phyloP scores from a whole-genome alignment of 2,888 invertebrate species.

The Cecidostiba fungosa region DNA sequence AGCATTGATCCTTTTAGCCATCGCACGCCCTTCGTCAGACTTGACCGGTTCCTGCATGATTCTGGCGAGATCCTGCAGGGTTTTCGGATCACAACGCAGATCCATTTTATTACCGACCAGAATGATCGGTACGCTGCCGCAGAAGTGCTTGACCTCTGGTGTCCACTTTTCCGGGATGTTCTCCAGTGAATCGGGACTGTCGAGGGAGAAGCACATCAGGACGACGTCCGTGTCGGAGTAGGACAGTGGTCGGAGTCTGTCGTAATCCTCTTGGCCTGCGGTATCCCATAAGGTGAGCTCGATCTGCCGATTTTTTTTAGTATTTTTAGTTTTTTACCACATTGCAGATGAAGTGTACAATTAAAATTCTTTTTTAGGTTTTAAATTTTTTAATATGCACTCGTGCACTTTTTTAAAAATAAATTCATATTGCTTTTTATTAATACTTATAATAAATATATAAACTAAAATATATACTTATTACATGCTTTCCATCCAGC shows the following conservation, averaged over 20 bases:
- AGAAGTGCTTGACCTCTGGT: slow-evolving; percentile 99
- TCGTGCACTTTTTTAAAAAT: no score
- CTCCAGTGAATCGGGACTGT: slow-evolving; percentile 99
- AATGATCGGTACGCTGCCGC: slow-evolving; percentile 99
- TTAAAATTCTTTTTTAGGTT: no score
- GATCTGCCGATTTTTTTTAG: slow-evolving; percentile 80
- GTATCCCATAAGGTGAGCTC: slow-evolving; percentile 98
- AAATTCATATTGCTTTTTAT: no score
- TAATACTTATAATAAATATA: no score
- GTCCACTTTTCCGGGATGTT: slow-evolving; percentile 99
- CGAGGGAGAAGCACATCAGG: slow-evolving; percentile 99
- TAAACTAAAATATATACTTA: slow-evolving; percentile 66
- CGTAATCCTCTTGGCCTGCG: slow-evolving; percentile 98
- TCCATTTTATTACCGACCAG: slow-evolving; percentile 99
- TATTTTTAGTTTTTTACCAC: no score
- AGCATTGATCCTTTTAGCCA: slow-evolving; percentile 99
- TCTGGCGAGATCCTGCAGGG: slow-evolving; percentile 96
- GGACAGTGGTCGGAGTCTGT: slow-evolving; percentile 95
- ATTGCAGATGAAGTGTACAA: no score
- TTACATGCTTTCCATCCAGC: slow-evolving; percentile 94
- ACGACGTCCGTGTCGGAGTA: slow-evolving; percentile 99
- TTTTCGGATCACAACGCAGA: slow-evolving; percentile 95
- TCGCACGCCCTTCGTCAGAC: slow-evolving; percentile 97
- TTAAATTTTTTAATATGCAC: no score
- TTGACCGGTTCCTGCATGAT: slow-evolving; percentile 99